These are phyloP conservation scores for Crematogaster levior DNA, from an alignment of 2,888 invertebrate genomes.

Conservation along the genomic window DNA sequence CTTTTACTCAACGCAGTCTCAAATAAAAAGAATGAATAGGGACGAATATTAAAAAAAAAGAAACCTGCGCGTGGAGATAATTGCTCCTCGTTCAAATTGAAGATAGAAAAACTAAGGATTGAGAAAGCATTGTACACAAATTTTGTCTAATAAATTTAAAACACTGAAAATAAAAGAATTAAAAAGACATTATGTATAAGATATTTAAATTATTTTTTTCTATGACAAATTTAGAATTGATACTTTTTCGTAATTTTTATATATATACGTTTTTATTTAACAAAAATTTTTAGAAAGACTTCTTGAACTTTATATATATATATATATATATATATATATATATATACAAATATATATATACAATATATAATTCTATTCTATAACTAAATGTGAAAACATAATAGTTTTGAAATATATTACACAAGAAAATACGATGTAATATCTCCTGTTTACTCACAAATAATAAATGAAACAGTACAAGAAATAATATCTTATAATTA, in stretches of 20 bases:
- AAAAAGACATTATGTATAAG: not conserved
- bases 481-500: constrained; percentile 28
- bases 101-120: not conserved
- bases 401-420: not conserved
- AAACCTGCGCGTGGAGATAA: not conserved
- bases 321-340: too few species aligned
- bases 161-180: not conserved
- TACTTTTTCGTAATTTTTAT: not conserved
- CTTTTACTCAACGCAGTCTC: constrained; percentile 59
- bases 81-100: not conserved
- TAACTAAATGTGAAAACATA: not conserved
- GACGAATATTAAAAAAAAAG: constrained; percentile 4
- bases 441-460: not conserved
- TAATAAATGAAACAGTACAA: constrained; percentile 11
- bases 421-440: not conserved
- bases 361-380: too few species aligned
- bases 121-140: not conserved
- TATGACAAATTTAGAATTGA: not conserved
- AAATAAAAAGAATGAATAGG: constrained; percentile 26
- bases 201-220: not conserved
- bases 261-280: not conserved
- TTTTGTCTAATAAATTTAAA: not conserved
- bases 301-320: not conserved
- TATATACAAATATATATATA: too few species aligned
- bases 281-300: not conserved